phyloP scores from a whole-genome alignment of 1,140 invertebrate species.

The Mercenaria mercenaria region DNA sequence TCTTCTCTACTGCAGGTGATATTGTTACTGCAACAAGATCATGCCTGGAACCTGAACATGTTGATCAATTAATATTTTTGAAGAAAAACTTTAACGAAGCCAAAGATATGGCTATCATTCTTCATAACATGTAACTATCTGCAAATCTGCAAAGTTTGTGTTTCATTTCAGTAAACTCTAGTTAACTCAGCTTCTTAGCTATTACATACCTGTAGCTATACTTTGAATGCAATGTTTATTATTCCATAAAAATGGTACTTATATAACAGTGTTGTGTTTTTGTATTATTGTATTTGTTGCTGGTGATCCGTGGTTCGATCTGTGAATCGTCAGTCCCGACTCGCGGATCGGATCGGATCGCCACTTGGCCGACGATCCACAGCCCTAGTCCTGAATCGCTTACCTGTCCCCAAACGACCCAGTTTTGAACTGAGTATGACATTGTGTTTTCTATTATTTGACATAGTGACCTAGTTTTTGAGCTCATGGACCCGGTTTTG shows the following conservation, averaged over 20 bases:
- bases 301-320: neutral
- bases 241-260: no score
- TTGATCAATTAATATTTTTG: conserved; percentile 13
- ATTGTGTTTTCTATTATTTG: no score
- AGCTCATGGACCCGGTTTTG: no score
- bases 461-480: no score
- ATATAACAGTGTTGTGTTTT: neutral
- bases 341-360: conserved; percentile 7
- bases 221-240: no score
- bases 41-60: neutral
- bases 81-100: conserved; percentile 9
- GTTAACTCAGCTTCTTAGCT: no score
- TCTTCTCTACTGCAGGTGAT: conserved; percentile 1
- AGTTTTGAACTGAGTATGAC: no score
- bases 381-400: no score
- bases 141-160: no score
- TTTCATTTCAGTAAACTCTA: no score
- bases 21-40: neutral
- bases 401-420: no score
- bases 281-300: neutral
- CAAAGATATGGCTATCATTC: neutral
- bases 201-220: no score
- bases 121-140: neutral
- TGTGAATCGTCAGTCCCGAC: neutral
- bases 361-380: conserved; percentile 9